These are phyloP conservation scores for Sepiola atlantica DNA, from an alignment of 2,888 invertebrate genomes.

Conservation along the genomic window DNA sequence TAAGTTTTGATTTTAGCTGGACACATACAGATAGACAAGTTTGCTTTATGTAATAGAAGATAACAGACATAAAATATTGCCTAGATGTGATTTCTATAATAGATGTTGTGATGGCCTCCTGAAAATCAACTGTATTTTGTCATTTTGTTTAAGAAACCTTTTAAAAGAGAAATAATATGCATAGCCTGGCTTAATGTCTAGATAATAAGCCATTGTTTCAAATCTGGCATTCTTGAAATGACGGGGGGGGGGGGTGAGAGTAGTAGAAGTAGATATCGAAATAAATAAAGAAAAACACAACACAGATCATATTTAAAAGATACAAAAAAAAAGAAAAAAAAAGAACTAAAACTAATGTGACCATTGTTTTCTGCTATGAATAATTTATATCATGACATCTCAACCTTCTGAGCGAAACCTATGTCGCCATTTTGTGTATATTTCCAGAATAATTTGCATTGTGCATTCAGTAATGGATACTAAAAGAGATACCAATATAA, in stretches of 20 bases:
- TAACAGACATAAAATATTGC: too few species aligned
- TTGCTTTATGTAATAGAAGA: not conserved
- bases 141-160: not conserved
- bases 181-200: not conserved
- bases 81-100: too few species aligned
- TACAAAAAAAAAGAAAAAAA: not conserved
- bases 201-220: not conserved
- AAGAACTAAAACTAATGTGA: not conserved
- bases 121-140: not conserved
- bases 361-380: not conserved
- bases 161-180: not conserved
- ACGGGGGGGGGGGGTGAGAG: not conserved
- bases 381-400: not conserved
- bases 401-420: not conserved
- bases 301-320: not conserved
- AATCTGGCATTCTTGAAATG: not conserved
- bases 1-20: too few species aligned
- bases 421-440: not conserved
- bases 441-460: slow-evolving; percentile 15
- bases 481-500: not conserved
- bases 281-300: not conserved
- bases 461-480: not conserved
- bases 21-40: too few species aligned
- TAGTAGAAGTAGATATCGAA: not conserved
- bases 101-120: too few species aligned